phyloP scores from a whole-genome alignment of 2,888 invertebrate species.

The Heliconius sara region DNA sequence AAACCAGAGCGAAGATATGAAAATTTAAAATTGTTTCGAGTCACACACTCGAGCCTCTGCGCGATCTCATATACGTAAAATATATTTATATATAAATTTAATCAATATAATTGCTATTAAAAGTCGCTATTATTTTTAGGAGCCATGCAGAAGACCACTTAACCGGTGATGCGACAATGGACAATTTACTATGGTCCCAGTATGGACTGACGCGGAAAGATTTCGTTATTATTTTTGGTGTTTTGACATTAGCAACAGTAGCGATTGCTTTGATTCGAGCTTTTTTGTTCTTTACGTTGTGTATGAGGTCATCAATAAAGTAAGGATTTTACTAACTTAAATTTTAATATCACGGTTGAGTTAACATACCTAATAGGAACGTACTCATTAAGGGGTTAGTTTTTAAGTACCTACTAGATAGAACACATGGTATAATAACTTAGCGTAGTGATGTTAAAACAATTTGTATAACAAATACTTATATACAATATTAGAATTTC shows the following conservation, averaged over 20 bases:
- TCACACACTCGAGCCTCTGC: too few species aligned
- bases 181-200: slow-evolving; percentile 69
- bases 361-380: too few species aligned
- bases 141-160: slow-evolving; percentile 72
- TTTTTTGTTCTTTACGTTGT: slow-evolving; percentile 86
- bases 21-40: too few species aligned
- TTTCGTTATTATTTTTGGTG: slow-evolving; percentile 81
- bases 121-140: slow-evolving; percentile 55
- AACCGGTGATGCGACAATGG: slow-evolving; percentile 72
- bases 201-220: slow-evolving; percentile 64
- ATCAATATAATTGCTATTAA: too few species aligned
- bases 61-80: too few species aligned
- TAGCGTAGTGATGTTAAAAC: too few species aligned
- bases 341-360: neutral
- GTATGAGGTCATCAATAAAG: slow-evolving; percentile 87
- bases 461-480: too few species aligned
- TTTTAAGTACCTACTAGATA: too few species aligned
- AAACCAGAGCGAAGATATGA: too few species aligned
- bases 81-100: too few species aligned
- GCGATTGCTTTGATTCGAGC: slow-evolving; percentile 86
- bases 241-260: slow-evolving; percentile 82
- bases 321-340: slow-evolving; percentile 51
- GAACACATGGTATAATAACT: too few species aligned
- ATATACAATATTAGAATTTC: neutral
- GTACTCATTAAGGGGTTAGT: too few species aligned